Evolutionary conservation across 2,797 vertebrate genomes (phyloP), one percentile per base, ranked within the genome.

Genomic region (Margarornis squamiger): DNA sequence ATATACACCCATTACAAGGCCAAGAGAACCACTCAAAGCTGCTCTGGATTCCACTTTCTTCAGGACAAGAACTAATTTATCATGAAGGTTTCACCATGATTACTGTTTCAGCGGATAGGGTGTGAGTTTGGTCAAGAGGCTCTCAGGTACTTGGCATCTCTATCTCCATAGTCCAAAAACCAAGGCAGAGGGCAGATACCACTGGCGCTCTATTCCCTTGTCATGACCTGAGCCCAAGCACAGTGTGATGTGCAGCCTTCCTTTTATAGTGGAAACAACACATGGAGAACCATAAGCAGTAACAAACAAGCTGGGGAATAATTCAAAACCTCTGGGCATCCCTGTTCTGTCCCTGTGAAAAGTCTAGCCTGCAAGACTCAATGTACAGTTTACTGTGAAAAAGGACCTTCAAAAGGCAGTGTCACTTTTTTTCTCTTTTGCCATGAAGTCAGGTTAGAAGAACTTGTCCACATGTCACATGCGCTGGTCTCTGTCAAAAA

Each of bases 181-280:
- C 43, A 46, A 51, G 62, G 32, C 34, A 58, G 46, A 74, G 51
- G 58, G 36, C 24, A 43, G 62, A 65, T 5, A 20, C 4, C 54
- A 32, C 21, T 2, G 3, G 5, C 26, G 49, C 49, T 32, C 17
- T 57, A 45, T 59, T 58, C 12, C 48, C 21, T 51, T 29, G 14
- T 32, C 24, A 27, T 0, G 36, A 30, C 45, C 57, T 30, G 14
- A 73, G n/a, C 29, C 41, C 77, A 57, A 57, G 46, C 32, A 62
- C 3, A 7, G 46, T 0, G 0, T 0, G 4, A 41, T n/a, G 24
- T 0, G 0, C 0, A 32, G 39, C 29, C 17, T 41, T 70, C 36
- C 27, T 51, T 41, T 41, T 41, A 17, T 10, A 30, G 12, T 8
- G 22, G 20, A 15, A 67, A 21, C 23, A 30, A 41, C 43, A 19